Conservation (phyloP, 2,797 vertebrate species). For the Micrastur ruficollis region DNA sequence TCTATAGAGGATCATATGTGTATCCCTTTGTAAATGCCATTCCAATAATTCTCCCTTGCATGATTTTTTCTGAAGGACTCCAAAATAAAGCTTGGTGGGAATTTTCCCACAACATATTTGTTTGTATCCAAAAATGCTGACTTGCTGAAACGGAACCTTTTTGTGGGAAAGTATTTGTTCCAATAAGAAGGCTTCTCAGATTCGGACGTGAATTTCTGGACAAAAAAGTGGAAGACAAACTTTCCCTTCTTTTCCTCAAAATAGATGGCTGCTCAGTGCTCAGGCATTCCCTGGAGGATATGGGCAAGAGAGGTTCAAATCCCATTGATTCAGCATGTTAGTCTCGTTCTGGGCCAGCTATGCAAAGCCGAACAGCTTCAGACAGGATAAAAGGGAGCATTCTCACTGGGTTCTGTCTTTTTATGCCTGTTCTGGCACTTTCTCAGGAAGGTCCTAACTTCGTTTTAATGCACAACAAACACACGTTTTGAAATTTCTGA, state of each 20-base stretch:
- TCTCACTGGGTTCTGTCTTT: background rate
- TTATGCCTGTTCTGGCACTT: background rate
- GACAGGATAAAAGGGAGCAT: background rate
- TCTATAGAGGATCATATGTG: background rate
- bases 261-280: background rate
- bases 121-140: slow-evolving; percentile 35
- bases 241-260: slow-evolving; percentile 5
- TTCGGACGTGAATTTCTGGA: background rate
- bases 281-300: background rate
- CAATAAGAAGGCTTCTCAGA: slow-evolving; percentile 31
- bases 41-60: background rate
- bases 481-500: background rate
- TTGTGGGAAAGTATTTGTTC: slow-evolving; percentile 36
- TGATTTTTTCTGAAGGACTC: background rate
- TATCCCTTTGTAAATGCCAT: background rate
- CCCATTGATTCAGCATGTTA: background rate
- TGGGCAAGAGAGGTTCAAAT: background rate
- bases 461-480: background rate
- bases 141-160: background rate
- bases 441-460: background rate
- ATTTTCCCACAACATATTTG: slow-evolving; percentile 56
- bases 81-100: slow-evolving; percentile 10
- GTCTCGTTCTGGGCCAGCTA: background rate
- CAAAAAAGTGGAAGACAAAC: background rate
- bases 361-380: background rate